These are phyloP conservation scores for Astyanax mexicanus DNA, from an alignment of 2,797 vertebrate species.

Conservation along the genomic window DNA sequence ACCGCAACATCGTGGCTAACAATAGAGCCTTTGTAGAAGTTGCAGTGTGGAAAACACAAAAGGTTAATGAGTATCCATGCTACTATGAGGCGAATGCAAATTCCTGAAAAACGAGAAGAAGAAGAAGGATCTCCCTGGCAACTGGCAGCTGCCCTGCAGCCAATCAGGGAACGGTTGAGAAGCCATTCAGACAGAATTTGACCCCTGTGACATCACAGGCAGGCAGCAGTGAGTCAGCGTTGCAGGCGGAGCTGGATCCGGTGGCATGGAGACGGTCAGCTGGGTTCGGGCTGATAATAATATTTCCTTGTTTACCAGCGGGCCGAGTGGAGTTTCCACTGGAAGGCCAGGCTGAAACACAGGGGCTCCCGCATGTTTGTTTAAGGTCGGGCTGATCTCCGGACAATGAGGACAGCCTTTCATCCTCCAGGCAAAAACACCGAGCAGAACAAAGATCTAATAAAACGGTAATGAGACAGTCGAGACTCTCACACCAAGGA, in stretches of 20 bases:
- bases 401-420: conserved; percentile 49
- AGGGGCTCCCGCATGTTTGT: conserved; percentile 56
- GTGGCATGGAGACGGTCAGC: conserved; percentile 18
- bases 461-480: conserved; percentile 44
- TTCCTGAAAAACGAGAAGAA: conserved; percentile 12
- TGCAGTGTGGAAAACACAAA: neutral
- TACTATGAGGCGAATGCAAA: conserved; percentile 23
- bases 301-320: conserved; percentile 38
- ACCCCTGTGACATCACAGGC: conserved; percentile 54
- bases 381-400: conserved; percentile 49
- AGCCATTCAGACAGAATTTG: conserved; percentile 50
- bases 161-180: conserved; percentile 44
- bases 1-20: neutral
- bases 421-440: conserved; percentile 55
- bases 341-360: conserved; percentile 47
- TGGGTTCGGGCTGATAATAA: conserved; percentile 18
- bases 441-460: conserved; percentile 17
- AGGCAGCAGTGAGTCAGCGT: conserved; percentile 58
- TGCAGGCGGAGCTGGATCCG: conserved; percentile 5
- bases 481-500: conserved; percentile 29
- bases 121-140: conserved; percentile 34
- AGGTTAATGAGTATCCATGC: neutral
- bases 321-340: conserved; percentile 50
- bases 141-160: conserved; percentile 36
- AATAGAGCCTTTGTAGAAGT: neutral